Evolutionary conservation across 2,797 vertebrate genomes (phyloP), one percentile per base, ranked within the genome.

Genomic region (Spinibarbus caldwelli): DNA sequence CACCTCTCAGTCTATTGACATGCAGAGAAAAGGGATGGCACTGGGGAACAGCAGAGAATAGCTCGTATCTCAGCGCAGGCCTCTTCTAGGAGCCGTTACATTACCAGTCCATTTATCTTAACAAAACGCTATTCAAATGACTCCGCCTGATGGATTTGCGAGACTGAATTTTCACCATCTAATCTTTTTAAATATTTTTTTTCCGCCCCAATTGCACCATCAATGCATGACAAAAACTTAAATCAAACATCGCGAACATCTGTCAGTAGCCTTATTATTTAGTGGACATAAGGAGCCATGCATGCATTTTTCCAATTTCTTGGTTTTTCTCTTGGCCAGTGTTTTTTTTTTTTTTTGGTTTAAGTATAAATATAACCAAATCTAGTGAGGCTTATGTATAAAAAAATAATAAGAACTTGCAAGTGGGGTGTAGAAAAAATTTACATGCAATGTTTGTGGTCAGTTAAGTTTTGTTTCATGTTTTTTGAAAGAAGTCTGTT

Each of bases 21-120:
- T 77, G 80, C 64, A 78, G 66, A 84, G 78, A 87, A 88, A 86
- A 87, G 84, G 52, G 34, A 73, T 59, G 57, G 57, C 81, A 80
- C 83, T 52, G 38, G 77, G 76, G 54, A 64, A 81, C 43, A 78
- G 70, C 47, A 76, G 70, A 86, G 77, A 67, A 67, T 73, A 29
- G 78, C 54, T 43, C 6, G 38, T 73, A 81, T 78, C 70, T 66
- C 84, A 21, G 52, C 41, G 21, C 75, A 85, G 75, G 47, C 62
- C 85, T 71, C 72, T 52, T 59, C 80, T 68, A 47, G 38, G 59
- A 81, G 78, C 76, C 9, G 36, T 68, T 76, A 66, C 68, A 75
- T 75, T 84, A 82, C 75, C 86, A 64, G 64, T 71, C 78, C 85
- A 75, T 87, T 89, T 79, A 87, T 84, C 72, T 86, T 81, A 54